Evolutionary conservation across 2,113 vertebrate species (phyloP).

Genomic region (Eublepharis macularius): DNA sequence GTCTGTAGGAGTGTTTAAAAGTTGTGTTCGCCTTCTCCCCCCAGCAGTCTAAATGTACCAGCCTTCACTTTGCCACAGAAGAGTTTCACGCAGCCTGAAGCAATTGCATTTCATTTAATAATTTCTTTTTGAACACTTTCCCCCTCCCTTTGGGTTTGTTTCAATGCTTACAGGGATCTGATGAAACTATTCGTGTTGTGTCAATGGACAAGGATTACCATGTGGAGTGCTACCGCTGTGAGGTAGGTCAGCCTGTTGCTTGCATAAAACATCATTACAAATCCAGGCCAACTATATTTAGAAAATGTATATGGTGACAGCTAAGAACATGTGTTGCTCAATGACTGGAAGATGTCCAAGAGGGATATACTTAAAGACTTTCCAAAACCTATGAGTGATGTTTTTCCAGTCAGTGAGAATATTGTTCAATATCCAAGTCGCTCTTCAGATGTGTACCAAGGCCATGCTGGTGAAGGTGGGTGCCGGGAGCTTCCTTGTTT

Average conservation of each 20-base stretch:
- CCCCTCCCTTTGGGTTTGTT: neutral
- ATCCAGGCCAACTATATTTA: neutral
- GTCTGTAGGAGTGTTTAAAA: slow-evolving; percentile 12
- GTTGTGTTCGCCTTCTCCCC: neutral
- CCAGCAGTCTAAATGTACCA: slow-evolving; percentile 5
- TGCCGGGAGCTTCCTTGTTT: too few relatives aligned
- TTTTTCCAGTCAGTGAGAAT: neutral
- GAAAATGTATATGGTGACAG: neutral
- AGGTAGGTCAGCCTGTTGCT: slow-evolving; percentile 78
- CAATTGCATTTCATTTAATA: neutral
- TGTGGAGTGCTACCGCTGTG: slow-evolving; percentile 93
- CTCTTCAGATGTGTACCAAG: neutral
- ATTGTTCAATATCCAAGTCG: neutral
- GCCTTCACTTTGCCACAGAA: slow-evolving; percentile 13
- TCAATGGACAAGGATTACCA: slow-evolving; percentile 98
- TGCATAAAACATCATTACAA: neutral
- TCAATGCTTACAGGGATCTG: slow-evolving; percentile 84
- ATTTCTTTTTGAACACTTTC: neutral
- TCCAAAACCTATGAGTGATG: neutral
- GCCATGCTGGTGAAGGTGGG: neutral
- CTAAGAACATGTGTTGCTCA: slow-evolving; percentile 1
- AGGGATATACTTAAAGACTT: neutral
- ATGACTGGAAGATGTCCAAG: neutral
- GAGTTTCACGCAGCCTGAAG: neutral
- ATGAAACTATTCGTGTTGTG: slow-evolving; percentile 95